phyloP scores from a whole-genome alignment of 2,888 invertebrate genomes.

The Nomada fucata region DNA sequence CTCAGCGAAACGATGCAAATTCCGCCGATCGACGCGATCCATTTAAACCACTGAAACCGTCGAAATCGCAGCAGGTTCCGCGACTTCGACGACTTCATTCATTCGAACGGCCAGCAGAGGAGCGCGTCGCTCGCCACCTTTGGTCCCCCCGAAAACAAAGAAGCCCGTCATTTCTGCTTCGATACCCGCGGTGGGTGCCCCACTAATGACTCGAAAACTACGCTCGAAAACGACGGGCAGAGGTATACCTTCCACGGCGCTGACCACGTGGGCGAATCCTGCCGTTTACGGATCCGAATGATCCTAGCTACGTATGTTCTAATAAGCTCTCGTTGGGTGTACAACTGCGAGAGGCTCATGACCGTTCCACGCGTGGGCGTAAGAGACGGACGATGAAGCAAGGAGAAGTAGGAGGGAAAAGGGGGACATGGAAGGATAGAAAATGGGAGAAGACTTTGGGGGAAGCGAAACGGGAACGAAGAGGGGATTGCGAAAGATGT shows the following conservation, averaged over 20 bases:
- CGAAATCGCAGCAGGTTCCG: constrained; percentile 32
- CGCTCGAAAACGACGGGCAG: constrained; percentile 56
- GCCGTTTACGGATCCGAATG: constrained; percentile 66
- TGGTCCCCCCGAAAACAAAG: constrained; percentile 59
- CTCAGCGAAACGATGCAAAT: constrained; percentile 12
- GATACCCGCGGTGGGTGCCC: constrained; percentile 51
- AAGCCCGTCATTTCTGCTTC: constrained; percentile 36
- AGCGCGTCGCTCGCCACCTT: constrained; percentile 47
- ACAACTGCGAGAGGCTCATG: constrained; percentile 53
- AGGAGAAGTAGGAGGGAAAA: not conserved
- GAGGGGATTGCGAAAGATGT: constrained; percentile 16
- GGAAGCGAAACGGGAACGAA: not conserved
- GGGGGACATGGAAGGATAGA: not conserved
- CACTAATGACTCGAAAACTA: constrained; percentile 73
- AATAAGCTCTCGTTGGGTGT: constrained; percentile 66
- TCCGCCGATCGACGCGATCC: not conserved
- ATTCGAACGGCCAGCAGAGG: constrained; percentile 37
- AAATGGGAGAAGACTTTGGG: constrained; percentile 1
- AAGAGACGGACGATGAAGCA: constrained; percentile 21
- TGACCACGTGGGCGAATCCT: constrained; percentile 73
- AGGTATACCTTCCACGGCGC: constrained; percentile 68
- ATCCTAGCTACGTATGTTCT: constrained; percentile 68
- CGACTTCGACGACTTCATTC: constrained; percentile 38
- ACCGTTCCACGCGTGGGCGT: constrained; percentile 68
- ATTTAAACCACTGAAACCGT: constrained; percentile 20